Conservation (phyloP, 2,113 vertebrate genomes). For the Lepidothrix coronata region DNA sequence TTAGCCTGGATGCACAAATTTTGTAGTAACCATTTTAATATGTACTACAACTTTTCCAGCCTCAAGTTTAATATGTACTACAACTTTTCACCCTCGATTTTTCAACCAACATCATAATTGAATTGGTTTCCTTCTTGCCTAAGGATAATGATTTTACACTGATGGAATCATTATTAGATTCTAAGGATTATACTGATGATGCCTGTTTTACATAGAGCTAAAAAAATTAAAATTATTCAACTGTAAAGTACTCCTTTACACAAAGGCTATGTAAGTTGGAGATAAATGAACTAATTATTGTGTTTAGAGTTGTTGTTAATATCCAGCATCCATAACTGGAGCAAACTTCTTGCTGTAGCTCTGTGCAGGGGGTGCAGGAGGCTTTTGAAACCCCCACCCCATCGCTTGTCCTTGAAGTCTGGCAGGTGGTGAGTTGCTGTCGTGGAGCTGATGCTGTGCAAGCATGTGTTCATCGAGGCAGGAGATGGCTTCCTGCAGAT, state of each 20-base stretch:
- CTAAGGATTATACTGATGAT: slow-evolving; percentile 62
- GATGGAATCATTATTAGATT: slow-evolving; percentile 75
- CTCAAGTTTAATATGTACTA: slow-evolving; percentile 79
- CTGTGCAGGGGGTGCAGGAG: accelerated
- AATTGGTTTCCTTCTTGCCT: slow-evolving; percentile 74
- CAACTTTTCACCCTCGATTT: slow-evolving; percentile 77
- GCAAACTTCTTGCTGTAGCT: neutral
- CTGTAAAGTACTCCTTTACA: neutral
- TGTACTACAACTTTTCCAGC: slow-evolving; percentile 75
- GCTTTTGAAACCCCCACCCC: neutral
- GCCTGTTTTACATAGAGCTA: slow-evolving; percentile 51
- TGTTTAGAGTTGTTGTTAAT: neutral
- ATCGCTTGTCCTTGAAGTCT: neutral
- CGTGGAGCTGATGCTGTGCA: neutral
- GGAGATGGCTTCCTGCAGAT: neutral
- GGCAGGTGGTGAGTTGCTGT: neutral
- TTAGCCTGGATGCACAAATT: slow-evolving; percentile 78
- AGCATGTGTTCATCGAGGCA: neutral
- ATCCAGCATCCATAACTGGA: neutral
- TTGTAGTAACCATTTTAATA: slow-evolving; percentile 81
- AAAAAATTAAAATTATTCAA: slow-evolving; percentile 11
- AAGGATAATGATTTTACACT: slow-evolving; percentile 72
- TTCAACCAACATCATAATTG: slow-evolving; percentile 78
- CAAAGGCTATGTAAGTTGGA: neutral
- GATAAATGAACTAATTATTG: slow-evolving; percentile 32